Evolutionary conservation across 1,140 invertebrate species (phyloP), one percentile per base, ranked within the genome.

Genomic region (Lutraria rhynchaena): DNA sequence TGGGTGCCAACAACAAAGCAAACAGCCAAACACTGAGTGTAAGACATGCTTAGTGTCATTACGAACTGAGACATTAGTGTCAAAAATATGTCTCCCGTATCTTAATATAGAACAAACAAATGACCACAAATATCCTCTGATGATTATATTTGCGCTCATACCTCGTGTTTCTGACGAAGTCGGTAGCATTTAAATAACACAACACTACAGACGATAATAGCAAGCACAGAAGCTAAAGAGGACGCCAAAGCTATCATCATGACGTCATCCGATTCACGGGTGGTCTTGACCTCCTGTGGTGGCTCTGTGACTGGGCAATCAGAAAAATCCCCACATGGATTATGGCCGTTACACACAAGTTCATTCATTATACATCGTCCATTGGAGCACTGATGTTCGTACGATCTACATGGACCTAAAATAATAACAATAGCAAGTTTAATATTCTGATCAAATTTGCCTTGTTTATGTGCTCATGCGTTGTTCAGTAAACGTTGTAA

Each of bases 321-420:
- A 17, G 78, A 81, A 17, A 65, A 24, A 49, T 81, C 78, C 0
- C 78, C 78, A 33, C 78, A 81, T 0, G 78, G 78, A 31, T 81
- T 81, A 46, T 63, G 69, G 0, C 78, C 78, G 13, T 81, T 81
- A 49, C 78, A 81, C 13, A 81, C 69, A 22, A 81, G 35, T 1
- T 81, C 78, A 22, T 73, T 29, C 58, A 74, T 74, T 27, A 81
- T 81, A 29, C 78, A 81, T 5, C 41, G 78, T 5, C 57, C 57
- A 37, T 71, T 81, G 41, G 5, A 41, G 49, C 78, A 81, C 11
- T 55, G 17, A 31, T 73, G 33, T n/a, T 81, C 78, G 51, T 73
- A 73, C 5, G 69, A 73, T 41, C 35, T 70, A 29, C 78, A 81
- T 4, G 58, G 53, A 22, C 78, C 78, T 81, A 53, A 29, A 55